These are phyloP conservation scores for Drosophila nigrodunni DNA, from an alignment of 1,140 invertebrate species.

Conservation along the genomic window DNA sequence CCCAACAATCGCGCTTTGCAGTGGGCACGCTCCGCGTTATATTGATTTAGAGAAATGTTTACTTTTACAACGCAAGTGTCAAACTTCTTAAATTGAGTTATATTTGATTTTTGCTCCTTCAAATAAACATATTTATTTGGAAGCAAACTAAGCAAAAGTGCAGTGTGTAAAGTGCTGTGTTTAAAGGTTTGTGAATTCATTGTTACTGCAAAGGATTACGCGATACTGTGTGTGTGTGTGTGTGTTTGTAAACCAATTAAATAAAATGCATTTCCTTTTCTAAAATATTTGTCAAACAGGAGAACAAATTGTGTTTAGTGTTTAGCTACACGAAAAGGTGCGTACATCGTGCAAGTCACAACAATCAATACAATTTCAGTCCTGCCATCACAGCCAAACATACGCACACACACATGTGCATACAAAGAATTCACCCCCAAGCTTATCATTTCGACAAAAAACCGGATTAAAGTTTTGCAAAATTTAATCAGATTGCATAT, in stretches of 20 bases:
- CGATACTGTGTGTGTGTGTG: constrained; percentile 16
- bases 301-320: constrained; percentile 18
- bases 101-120: not conserved
- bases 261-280: constrained; percentile 1
- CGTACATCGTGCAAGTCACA: constrained; percentile 30
- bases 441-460: constrained; percentile 40
- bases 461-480: constrained; percentile 42
- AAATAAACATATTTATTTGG: constrained; percentile 2
- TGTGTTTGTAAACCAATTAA: constrained; percentile 19
- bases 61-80: constrained; percentile 13
- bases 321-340: constrained; percentile 26
- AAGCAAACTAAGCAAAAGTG: not conserved
- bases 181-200: constrained; percentile 1
- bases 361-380: constrained; percentile 45
- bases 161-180: not conserved
- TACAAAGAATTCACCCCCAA: constrained; percentile 39
- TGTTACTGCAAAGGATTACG: constrained; percentile 38
- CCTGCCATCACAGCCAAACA: constrained; percentile 14
- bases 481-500: constrained; percentile 37
- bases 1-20: constrained; percentile 16
- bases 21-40: constrained; percentile 21
- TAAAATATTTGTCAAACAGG: constrained; percentile 7
- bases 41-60: constrained; percentile 47
- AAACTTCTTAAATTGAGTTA: not conserved
- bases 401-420: not conserved